phyloP scores from a whole-genome alignment of 2,113 vertebrate species.

The Axis porcinus region DNA sequence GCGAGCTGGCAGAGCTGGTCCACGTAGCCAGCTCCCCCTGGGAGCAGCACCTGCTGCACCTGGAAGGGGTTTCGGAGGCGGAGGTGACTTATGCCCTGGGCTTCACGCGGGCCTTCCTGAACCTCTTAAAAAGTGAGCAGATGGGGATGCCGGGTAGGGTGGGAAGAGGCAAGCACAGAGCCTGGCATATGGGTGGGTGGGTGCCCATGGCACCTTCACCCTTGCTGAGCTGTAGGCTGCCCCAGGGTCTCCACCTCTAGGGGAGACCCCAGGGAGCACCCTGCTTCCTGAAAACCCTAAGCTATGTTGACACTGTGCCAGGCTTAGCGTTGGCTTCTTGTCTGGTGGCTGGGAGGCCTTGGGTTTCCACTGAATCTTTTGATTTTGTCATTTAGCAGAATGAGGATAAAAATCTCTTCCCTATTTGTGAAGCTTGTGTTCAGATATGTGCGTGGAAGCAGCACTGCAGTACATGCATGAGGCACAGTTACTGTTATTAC shows the following conservation, averaged over 20 bases:
- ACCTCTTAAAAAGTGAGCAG: constrained; percentile 84
- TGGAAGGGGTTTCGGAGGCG: constrained; percentile 62
- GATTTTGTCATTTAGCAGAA: neutral
- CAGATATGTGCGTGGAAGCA: neutral
- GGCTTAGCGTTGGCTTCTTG: neutral
- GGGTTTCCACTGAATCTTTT: neutral
- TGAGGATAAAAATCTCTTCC: neutral
- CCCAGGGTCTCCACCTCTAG: neutral
- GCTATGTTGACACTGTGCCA: neutral
- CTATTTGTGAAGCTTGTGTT: neutral
- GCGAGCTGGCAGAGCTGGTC: constrained; percentile 80
- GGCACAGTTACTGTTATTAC: too few species aligned
- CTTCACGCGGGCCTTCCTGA: constrained; percentile 86
- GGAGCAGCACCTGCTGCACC: constrained; percentile 85
- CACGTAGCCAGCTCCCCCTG: constrained; percentile 81
- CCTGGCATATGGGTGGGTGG: neutral
- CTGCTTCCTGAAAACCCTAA: neutral
- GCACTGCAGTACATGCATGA: neutral
- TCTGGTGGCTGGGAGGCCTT: neutral
- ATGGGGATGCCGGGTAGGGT: accelerated
- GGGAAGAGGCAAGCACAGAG: neutral
- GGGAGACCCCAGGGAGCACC: neutral
- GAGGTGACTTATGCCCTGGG: constrained; percentile 81
- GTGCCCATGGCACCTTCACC: neutral
- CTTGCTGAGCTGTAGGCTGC: neutral